A percentile compares a stretch with the other conserved stretches of the same genome.
These are phyloP conservation scores for Diarsia brunnea DNA, from an alignment of 2,888 invertebrate genomes.

Conservation along the genomic window DNA sequence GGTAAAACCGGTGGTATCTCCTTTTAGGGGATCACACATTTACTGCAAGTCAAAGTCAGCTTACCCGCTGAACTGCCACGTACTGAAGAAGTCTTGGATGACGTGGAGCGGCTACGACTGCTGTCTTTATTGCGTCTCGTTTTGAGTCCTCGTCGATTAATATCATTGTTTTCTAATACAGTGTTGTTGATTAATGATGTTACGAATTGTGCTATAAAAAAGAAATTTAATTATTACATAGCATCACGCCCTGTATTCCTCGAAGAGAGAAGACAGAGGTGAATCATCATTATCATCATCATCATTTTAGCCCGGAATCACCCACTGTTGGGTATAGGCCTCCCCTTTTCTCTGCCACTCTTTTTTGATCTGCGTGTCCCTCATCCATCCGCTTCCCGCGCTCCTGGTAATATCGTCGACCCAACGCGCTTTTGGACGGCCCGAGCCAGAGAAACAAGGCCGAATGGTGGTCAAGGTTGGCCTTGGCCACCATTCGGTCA, in stretches of 20 bases:
- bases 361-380: too few species aligned
- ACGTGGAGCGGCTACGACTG: constrained; percentile 19
- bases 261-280: background rate
- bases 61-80: constrained; percentile 1
- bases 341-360: too few species aligned
- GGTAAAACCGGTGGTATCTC: background rate
- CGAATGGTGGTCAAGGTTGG: too few species aligned
- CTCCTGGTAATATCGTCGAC: too few species aligned
- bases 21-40: background rate
- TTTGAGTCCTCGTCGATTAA: constrained; percentile 2
- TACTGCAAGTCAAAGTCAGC: background rate
- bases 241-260: background rate
- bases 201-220: constrained; percentile 27
- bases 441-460: too few species aligned
- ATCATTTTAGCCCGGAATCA: too few species aligned
- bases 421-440: too few species aligned
- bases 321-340: too few species aligned
- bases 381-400: too few species aligned
- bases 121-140: constrained; percentile 16
- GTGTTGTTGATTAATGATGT: constrained; percentile 35
- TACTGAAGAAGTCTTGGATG: constrained; percentile 3
- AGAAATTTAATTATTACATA: background rate
- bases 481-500: too few species aligned
- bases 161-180: constrained; percentile 14
- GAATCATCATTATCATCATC: too few species aligned